Base-by-base conservation (phyloP, 2,797 vertebrate genomes). In the Phataginus tricuspis region DNA sequence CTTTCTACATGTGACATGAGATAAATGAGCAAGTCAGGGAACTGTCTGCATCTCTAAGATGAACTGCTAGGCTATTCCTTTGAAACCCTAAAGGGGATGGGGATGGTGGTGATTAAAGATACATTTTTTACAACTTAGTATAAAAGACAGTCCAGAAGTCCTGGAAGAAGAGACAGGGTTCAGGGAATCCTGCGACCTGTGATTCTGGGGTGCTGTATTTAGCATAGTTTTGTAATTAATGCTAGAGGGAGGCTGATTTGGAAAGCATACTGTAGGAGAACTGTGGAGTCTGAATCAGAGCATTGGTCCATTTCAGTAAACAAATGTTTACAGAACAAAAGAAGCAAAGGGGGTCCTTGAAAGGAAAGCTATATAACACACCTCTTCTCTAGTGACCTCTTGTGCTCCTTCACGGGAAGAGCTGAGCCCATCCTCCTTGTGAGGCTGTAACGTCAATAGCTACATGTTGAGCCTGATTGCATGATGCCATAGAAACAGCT, bases 21-120 rank as follows among this genome's bases (percentile, higher is more conserved):
- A 97, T 80, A 96, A 95, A 95, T 91, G 92, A 74, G 31, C 61
- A 86, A 87, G 94, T 86, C 49, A 53, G 84, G 63, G 45, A 95
- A 61, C 64, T 78, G 83, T 94, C 93, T 96, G 96, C 57, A 90
- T 96, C 83, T 69, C 68, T 53, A 68, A 90, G 83, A 91, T 57
- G 92, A 96, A 94, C 21, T 59, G 39, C 74, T 97, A 53, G 53
- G 59, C 13, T 39, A 37, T 57, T 79, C 64, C 74, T 96, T 96
- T 96, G 90, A 97, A 96, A 95, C 86, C 61, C 59, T 91, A 77
- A 88, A 68, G 79, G 66, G 83, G 37, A n/a, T 94, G 78, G 78
- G 83, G 37, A n/a, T 94, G 82, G 78, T 94, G 34, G 69, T 95
- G 74, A 94, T 96, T 96, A 97, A 94, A 97, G 89, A 90, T 45